Base-by-base conservation (phyloP, 2,113 vertebrate species). In the Verasper variegatus region DNA sequence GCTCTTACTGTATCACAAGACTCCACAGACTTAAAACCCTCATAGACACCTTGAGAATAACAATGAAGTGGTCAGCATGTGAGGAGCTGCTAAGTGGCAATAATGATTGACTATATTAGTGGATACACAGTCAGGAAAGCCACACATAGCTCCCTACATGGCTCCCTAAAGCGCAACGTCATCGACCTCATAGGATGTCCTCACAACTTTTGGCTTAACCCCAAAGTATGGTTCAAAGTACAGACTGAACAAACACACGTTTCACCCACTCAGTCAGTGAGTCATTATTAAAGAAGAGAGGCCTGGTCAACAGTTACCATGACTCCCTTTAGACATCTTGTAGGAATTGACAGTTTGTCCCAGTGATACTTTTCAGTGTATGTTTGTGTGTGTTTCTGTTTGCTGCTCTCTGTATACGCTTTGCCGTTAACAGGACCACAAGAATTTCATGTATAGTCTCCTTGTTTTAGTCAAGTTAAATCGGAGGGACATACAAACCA, bases 341-440 rank as follows among this genome's bases (percentile, higher is more conserved):
- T 18, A 47, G 67, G 86, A 83, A 83, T 73, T 81, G 81, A 78
- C 73, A 80, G 64, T 79, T 26, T 49, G 59, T 70, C 64, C 56
- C 52, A 65, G 13, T 73, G 60, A 76, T 59, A 70, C 24, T 73
- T 49, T 9, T 11, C 3, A 13, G 71, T 6, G 37, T 63, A 23
- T 71, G 49, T 8, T 9, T 62, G 27, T 80, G 58, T 62, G 56
- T 58, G 45, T 31, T 6, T 59, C 17, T 45, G 23, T 31, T 40
- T 61, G 18, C 31, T 61, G 15, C 18, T 13, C 15, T 61, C 17
- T 40, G 10, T n/a, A 18, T 12, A 42, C 12, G 2, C 40, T 42
- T 12, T 42, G 40, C 3, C 10, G 11, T 42, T 42, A 42, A 42
- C 40, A 42, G 40, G 40, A 42, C 40, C 40, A 42, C 40, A 42